These are phyloP conservation scores for Dichetophora obliterata DNA, from an alignment of 2,888 invertebrate species.

Conservation along the genomic window DNA sequence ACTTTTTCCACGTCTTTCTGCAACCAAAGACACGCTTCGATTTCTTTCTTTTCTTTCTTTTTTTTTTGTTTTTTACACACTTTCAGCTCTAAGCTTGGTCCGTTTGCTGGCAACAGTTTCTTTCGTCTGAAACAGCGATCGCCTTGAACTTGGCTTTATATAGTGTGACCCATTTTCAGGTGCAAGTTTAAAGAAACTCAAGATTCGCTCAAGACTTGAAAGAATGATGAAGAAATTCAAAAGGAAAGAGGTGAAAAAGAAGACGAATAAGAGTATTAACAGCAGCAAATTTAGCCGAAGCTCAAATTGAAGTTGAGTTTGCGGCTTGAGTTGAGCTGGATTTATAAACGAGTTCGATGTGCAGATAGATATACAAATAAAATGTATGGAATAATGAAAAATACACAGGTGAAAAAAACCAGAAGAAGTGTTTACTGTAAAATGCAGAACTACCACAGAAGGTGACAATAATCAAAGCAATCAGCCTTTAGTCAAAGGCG, in stretches of 20 bases:
- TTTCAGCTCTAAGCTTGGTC: not conserved
- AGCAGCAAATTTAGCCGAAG: conserved; percentile 21
- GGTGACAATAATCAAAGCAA: no score
- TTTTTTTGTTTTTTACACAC: not conserved
- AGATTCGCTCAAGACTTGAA: conserved; percentile 25
- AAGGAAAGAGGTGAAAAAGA: conserved; percentile 18
- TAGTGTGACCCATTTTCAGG: conserved; percentile 81
- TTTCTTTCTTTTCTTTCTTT: no score
- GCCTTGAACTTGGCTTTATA: conserved; percentile 88
- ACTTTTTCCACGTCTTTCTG: conserved; percentile 6
- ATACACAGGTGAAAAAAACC: not conserved
- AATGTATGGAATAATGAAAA: not conserved
- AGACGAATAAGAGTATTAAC: conserved; percentile 33
- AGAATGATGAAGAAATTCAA: conserved; percentile 27
- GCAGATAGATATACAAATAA: not conserved
- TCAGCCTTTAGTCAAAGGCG: no score
- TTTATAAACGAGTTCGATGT: not conserved
- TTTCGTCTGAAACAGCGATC: conserved; percentile 74
- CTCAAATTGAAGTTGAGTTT: not conserved
- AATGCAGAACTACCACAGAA: no score
- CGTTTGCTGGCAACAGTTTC: conserved; percentile 54
- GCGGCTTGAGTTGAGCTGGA: conserved; percentile 4
- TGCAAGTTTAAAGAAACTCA: conserved; percentile 49
- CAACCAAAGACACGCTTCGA: not conserved
- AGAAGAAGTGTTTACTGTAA: conserved; percentile 3